Evolutionary conservation across 2,888 invertebrate genomes (phyloP).

Genomic region (Hypolimnas misippus): DNA sequence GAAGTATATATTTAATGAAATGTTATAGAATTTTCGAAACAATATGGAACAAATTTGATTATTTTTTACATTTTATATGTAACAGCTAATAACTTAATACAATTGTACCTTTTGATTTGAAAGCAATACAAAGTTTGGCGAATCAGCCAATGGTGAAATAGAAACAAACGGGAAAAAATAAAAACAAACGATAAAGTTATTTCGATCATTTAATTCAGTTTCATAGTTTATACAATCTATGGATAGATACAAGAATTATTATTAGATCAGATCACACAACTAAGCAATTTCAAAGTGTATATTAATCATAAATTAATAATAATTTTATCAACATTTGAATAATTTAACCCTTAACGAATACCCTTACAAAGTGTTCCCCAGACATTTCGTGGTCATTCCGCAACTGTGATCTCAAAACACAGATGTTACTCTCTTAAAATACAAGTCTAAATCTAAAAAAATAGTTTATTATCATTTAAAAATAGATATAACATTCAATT

Average conservation of each 20-base stretch:
- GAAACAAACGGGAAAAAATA: conserved; percentile 49
- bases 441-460: conserved; percentile 63
- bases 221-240: conserved; percentile 81
- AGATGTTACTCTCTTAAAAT: conserved; percentile 66
- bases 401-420: conserved; percentile 56
- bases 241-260: conserved; percentile 75
- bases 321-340: conserved; percentile 73
- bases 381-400: conserved; percentile 63
- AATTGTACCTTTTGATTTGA: no score
- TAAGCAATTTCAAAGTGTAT: conserved; percentile 78
- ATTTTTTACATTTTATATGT: no score
- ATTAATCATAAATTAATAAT: conserved; percentile 74
- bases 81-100: no score
- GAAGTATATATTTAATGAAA: no score
- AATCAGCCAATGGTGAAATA: no score
- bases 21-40: no score
- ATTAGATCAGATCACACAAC: conserved; percentile 82
- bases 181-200: conserved; percentile 69
- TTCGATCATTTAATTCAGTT: conserved; percentile 79
- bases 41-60: no score
- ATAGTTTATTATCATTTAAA: conserved; percentile 64
- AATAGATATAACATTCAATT: conserved; percentile 78
- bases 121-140: no score
- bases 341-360: conserved; percentile 79
- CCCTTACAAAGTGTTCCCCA: conserved; percentile 79